Evolutionary conservation across 2,797 vertebrate genomes (phyloP), one percentile per base, ranked within the genome.

Genomic region (Tinamus major): DNA sequence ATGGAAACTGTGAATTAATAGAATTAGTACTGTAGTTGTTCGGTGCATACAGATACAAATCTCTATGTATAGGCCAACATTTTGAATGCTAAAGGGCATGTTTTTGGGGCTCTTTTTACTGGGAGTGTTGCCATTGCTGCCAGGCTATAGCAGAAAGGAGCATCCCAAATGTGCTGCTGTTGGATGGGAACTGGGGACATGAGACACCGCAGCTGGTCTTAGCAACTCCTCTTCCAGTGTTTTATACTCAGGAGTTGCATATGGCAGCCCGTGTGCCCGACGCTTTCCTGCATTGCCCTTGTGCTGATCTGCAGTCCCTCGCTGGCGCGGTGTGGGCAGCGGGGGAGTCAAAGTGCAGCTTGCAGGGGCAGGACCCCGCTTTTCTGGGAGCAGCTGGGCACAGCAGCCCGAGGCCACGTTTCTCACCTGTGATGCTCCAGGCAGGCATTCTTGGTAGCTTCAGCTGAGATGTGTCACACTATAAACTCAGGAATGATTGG

Each of bases 21-120:
- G 65, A 82, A 84, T 92, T 79, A 65, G 78, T 80, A 68, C 69
- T 75, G 3, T 33, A 86, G 92, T 83, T 82, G 31, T 2, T 85
- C 89, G 95, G 46, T 84, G 85, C 68, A 53, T 33, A 56, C 85
- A 94, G 89, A 92, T 93, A 82, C 79, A 92, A 85, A 79, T 75
- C 77, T 74, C 49, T 29, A 55, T 2, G 7, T 65, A 78, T 21
- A 80, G 77, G 77, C 82, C 92, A 96, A 59, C 69, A 16, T 69
- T 88, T 87, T 69, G 68, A 87, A 89, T 92, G 89, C 53, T 59
- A 65, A 67, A 80, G 71, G 65, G 87, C 26, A 4, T 62, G 89
- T 15, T 86, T 88, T 79, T 79, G 55, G 59, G 76, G 65, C 74
- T 51, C 37, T 89, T 61, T 87, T 64, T 72, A 80, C 72, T 87